These are phyloP conservation scores for Notarius quadriscutis DNA, from an alignment of 2,113 vertebrate species.

Conservation along the genomic window DNA sequence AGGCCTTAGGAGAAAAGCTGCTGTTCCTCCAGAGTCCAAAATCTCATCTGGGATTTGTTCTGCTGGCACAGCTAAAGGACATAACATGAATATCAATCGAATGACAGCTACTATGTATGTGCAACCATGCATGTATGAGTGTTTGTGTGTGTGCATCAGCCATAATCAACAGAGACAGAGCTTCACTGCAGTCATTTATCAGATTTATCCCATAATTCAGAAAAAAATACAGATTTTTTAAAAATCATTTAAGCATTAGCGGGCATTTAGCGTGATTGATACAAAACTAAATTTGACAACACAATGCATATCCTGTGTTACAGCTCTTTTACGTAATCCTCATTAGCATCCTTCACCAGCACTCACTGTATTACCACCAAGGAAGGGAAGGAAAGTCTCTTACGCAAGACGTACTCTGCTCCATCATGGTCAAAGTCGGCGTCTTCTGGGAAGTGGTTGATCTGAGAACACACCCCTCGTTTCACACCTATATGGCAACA, in stretches of 20 bases:
- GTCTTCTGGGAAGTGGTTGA: slow-evolving; percentile 93
- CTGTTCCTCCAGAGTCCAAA: slow-evolving; percentile 44
- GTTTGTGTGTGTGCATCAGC: slow-evolving; percentile 1
- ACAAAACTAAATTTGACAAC: background rate
- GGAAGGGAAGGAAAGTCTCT: slow-evolving; percentile 45
- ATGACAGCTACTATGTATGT: background rate
- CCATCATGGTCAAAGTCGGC: slow-evolving; percentile 93
- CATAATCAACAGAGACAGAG: slow-evolving; percentile 22
- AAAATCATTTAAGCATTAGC: background rate
- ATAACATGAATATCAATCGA: slow-evolving; percentile 16
- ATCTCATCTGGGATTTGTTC: slow-evolving; percentile 62
- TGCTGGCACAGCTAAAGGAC: slow-evolving; percentile 65
- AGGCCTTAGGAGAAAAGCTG: slow-evolving; percentile 32
- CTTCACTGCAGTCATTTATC: slow-evolving; percentile 26
- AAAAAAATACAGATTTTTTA: background rate
- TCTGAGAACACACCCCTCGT: slow-evolving; percentile 89
- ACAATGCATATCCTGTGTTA: background rate
- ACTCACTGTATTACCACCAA: slow-evolving; percentile 36
- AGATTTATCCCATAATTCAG: background rate
- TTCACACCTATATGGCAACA: slow-evolving; percentile 78
- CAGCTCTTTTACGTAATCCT: background rate
- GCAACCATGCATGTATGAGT: slow-evolving; percentile 4
- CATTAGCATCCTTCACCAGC: background rate
- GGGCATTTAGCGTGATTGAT: background rate
- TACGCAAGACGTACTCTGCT: slow-evolving; percentile 89